Conservation (phyloP, 1,140 invertebrate genomes). For the Trissolcus basalis region DNA sequence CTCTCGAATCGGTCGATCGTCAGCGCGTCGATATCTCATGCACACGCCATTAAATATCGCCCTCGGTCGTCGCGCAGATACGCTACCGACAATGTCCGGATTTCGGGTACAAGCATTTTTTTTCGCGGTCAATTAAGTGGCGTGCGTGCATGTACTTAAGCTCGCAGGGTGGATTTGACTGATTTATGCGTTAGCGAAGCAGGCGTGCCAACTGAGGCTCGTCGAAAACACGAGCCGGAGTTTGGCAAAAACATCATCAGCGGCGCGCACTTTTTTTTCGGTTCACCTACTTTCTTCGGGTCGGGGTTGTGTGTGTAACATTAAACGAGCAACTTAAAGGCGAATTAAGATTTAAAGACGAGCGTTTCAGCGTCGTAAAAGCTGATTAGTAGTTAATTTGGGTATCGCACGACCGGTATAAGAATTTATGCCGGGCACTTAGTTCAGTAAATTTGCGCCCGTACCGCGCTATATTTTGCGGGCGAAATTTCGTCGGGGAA, state of each 20-base stretch:
- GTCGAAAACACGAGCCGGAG: no score
- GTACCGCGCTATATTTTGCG: slow-evolving; percentile 51
- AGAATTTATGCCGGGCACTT: slow-evolving; percentile 60
- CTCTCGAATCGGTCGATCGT: slow-evolving; percentile 34
- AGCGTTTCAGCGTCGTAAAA: slow-evolving; percentile 57
- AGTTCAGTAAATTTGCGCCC: slow-evolving; percentile 54
- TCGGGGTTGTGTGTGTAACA: slow-evolving; percentile 36
- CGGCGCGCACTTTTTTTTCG: slow-evolving; percentile 5
- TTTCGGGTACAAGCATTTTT: slow-evolving; percentile 38
- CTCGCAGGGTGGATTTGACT: slow-evolving; percentile 41
- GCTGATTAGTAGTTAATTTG: slow-evolving; percentile 61
- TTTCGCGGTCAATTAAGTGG: slow-evolving; percentile 54
- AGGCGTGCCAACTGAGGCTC: slow-evolving; percentile 20
- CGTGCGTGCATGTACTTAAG: slow-evolving; percentile 52
- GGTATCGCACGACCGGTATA: slow-evolving; percentile 50
- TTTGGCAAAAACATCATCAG: background rate
- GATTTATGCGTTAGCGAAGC: slow-evolving; percentile 46
- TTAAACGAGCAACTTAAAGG: slow-evolving; percentile 50
- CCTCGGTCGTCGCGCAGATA: slow-evolving; percentile 32
- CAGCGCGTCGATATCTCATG: slow-evolving; percentile 52
- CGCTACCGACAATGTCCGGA: slow-evolving; percentile 29
- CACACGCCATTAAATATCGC: slow-evolving; percentile 49
- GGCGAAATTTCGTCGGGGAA: slow-evolving; percentile 28
- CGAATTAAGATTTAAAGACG: slow-evolving; percentile 59
- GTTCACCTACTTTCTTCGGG: slow-evolving; percentile 50